Evolutionary conservation across 2,113 vertebrate species (phyloP).

Genomic region (Tringa solitaria): DNA sequence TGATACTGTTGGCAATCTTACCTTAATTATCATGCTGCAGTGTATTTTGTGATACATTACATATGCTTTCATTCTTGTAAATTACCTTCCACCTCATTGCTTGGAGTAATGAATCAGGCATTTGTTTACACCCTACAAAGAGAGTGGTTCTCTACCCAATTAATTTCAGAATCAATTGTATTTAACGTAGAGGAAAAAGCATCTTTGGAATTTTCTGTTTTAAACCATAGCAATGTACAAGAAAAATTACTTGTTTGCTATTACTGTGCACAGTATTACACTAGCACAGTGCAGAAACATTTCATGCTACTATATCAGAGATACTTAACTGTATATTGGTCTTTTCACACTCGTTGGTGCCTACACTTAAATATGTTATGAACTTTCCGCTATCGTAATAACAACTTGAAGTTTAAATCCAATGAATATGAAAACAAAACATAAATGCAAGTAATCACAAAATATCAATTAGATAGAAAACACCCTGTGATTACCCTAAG

Average conservation of each 20-base stretch:
- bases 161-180: conserved; percentile 16
- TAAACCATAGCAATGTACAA: not conserved
- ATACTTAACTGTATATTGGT: not conserved
- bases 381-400: not conserved
- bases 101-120: not conserved
- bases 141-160: not conserved
- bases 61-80: conserved; percentile 2
- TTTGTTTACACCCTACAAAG: not conserved
- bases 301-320: not conserved
- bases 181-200: not conserved
- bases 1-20: not conserved
- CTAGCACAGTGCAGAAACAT: not conserved
- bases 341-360: not conserved
- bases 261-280: not conserved
- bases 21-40: not conserved
- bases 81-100: conserved; percentile 18
- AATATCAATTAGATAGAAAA: fast-evolving
- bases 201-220: not conserved
- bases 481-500: not conserved
- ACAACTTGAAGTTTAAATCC: not conserved
- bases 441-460: not conserved
- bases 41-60: not conserved
- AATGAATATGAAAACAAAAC: not conserved
- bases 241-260: not conserved
- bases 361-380: not conserved